phyloP scores from a whole-genome alignment of 1,140 invertebrate species.

The Hyles euphorbiae region DNA sequence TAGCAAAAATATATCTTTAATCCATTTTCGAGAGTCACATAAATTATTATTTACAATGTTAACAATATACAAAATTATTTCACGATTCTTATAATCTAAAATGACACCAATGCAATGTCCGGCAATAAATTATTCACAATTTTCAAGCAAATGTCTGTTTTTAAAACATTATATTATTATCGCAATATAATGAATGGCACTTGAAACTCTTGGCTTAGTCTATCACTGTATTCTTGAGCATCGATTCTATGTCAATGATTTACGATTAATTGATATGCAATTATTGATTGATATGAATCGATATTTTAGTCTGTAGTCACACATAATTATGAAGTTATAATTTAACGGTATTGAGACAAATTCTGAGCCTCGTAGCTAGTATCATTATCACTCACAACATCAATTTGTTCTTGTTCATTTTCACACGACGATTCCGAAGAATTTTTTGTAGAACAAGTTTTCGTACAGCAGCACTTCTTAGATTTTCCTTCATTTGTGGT shows the following conservation, averaged over 20 bases:
- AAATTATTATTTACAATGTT: constrained; percentile 35
- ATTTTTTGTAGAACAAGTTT: constrained; percentile 40
- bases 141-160: no score
- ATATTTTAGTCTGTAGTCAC: not conserved
- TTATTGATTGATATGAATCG: not conserved
- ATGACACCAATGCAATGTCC: no score
- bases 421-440: constrained; percentile 42
- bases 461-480: constrained; percentile 60
- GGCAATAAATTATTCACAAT: no score
- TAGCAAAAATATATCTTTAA: constrained; percentile 1
- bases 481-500: constrained; percentile 31
- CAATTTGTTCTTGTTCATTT: constrained; percentile 62
- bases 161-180: no score
- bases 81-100: not conserved
- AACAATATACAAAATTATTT: constrained; percentile 29
- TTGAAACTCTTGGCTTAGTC: no score
- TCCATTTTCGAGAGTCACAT: constrained; percentile 20
- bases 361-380: constrained; percentile 47
- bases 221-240: no score
- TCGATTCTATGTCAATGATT: no score
- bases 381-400: constrained; percentile 65
- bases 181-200: no score
- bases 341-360: constrained; percentile 45
- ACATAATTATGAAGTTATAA: constrained; percentile 11
- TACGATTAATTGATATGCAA: no score